Evolutionary conservation across 2,888 invertebrate genomes (phyloP).

Genomic region (Lasioglossum calceatum): DNA sequence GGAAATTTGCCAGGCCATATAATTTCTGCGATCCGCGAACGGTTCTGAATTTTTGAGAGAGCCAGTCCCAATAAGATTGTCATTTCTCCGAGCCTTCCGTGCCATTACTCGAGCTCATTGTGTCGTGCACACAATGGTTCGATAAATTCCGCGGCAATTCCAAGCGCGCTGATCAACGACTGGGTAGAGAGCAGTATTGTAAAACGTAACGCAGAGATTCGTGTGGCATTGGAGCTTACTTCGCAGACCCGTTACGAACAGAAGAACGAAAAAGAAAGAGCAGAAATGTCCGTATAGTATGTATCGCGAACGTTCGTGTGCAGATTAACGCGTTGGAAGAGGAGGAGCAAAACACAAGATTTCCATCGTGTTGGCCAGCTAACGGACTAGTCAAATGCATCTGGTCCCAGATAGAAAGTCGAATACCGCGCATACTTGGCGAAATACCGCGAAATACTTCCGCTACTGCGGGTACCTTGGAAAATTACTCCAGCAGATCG

Average conservation of each 20-base stretch:
- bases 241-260: constrained; percentile 8
- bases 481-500: constrained; percentile 53
- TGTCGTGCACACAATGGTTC: neutral
- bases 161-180: neutral
- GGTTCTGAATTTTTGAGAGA: neutral
- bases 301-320: neutral
- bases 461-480: constrained; percentile 74
- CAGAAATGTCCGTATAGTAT: neutral
- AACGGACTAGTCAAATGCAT: constrained; percentile 71
- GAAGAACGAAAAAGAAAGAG: constrained; percentile 17
- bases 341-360: constrained; percentile 16
- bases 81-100: neutral
- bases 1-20: neutral
- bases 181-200: neutral
- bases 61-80: neutral
- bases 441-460: constrained; percentile 75
- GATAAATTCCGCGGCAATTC: constrained; percentile 1
- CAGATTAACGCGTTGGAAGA: neutral
- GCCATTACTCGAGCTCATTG: constrained; percentile 6
- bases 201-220: neutral
- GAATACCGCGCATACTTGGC: constrained; percentile 74
- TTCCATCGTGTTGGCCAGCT: constrained; percentile 57
- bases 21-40: neutral
- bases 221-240: neutral
- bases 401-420: constrained; percentile 76